A percentile compares a stretch with the other conserved stretches of the same genome.
phyloP scores from a whole-genome alignment of 2,888 invertebrate species.

The Sphecodes monilicornis region DNA sequence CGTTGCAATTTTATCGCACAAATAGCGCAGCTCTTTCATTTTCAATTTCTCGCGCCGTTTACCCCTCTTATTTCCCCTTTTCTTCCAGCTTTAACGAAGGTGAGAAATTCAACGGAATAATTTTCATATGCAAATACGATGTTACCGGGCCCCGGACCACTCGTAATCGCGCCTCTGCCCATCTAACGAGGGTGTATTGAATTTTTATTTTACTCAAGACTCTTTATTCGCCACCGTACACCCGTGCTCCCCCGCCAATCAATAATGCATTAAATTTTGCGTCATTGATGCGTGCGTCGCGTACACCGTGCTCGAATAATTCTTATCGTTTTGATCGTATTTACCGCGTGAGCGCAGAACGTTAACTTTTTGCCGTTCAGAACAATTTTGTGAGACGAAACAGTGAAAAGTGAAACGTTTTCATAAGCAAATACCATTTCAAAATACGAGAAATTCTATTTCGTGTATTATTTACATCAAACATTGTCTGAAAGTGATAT shows the following conservation, averaged over 20 bases:
- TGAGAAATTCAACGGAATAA: slow-evolving; percentile 63
- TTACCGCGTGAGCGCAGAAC: neutral
- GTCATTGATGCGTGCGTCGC: slow-evolving; percentile 18
- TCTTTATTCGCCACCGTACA: slow-evolving; percentile 44
- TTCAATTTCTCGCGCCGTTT: slow-evolving; percentile 61
- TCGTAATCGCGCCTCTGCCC: slow-evolving; percentile 55
- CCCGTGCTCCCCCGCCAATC: slow-evolving; percentile 36
- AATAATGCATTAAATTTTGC: slow-evolving; percentile 65
- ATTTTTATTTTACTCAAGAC: slow-evolving; percentile 60
- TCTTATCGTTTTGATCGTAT: neutral
- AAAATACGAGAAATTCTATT: neutral
- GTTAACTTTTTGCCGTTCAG: neutral
- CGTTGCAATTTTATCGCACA: slow-evolving; percentile 50
- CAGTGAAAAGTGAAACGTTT: no score
- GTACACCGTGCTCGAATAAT: neutral
- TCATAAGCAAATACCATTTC: neutral
- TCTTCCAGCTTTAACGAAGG: slow-evolving; percentile 63
- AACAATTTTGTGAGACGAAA: neutral
- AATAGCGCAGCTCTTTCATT: slow-evolving; percentile 55
- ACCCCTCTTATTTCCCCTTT: slow-evolving; percentile 43
- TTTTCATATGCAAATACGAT: slow-evolving; percentile 64
- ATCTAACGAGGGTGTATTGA: slow-evolving; percentile 61
- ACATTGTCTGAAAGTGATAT: no score
- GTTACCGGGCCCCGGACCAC: slow-evolving; percentile 34
- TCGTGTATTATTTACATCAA: no score